A percentile compares a stretch with the other conserved stretches of the same genome.
These are phyloP conservation scores for Crepidodera aurea DNA, from an alignment of 2,888 invertebrate species.

Conservation along the genomic window DNA sequence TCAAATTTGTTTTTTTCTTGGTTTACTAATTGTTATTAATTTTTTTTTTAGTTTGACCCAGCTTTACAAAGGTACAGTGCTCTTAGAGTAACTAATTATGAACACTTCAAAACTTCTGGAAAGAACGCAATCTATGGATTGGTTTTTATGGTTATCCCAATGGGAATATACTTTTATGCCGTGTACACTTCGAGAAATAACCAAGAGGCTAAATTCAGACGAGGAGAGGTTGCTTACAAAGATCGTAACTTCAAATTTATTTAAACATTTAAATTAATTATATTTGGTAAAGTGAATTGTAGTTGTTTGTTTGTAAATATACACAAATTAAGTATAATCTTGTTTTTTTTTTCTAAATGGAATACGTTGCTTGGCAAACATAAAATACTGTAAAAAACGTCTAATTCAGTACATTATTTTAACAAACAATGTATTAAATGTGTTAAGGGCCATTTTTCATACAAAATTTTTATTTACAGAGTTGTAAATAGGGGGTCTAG, in stretches of 20 bases:
- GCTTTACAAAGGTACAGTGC: constrained; percentile 77
- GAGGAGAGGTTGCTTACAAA: constrained; percentile 78
- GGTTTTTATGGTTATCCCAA: constrained; percentile 66
- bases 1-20: too few relatives aligned
- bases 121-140: constrained; percentile 54
- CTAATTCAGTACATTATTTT: too few relatives aligned
- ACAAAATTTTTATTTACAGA: too few relatives aligned
- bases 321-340: neutral
- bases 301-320: neutral
- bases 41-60: constrained; percentile 78
- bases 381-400: too few relatives aligned
- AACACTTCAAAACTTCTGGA: constrained; percentile 73
- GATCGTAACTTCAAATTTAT: constrained; percentile 76
- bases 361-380: too few relatives aligned
- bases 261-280: constrained; percentile 59
- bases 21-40: too few relatives aligned
- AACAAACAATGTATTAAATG: too few relatives aligned
- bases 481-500: too few relatives aligned
- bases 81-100: constrained; percentile 71
- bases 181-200: constrained; percentile 64
- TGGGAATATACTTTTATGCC: constrained; percentile 64
- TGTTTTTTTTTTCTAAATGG: too few relatives aligned
- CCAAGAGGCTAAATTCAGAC: constrained; percentile 69
- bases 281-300: neutral
- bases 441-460: too few relatives aligned